Base-by-base conservation (phyloP, 2,888 invertebrate genomes). In the Shargacucullia verbasci region DNA sequence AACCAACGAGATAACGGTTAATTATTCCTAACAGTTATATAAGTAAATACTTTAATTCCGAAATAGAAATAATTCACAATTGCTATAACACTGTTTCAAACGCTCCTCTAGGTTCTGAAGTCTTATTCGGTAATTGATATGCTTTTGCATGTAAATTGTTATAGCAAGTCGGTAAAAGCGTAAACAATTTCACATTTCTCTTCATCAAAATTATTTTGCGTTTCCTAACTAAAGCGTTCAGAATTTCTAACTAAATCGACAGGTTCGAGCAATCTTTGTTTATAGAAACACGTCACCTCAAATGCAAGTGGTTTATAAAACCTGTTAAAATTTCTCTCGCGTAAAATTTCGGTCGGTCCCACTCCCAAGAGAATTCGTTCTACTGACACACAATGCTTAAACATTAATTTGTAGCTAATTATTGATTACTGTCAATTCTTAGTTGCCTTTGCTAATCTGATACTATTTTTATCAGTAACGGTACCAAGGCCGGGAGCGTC, bases 401-500 rank as follows among this genome's bases (percentile, higher is more conserved):
- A 34, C 5, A 13, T 48, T 27, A 39, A 57, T 47, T 43, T 33
- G 14, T 46, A 41, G 47, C 38, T 20, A 33, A 47, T 61, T 33
- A 40, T 33, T 9, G 7, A 7, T 9, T 9, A 9, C 7, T 29
- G 2, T 29, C 7, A 29, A 29, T 29, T 4, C 29, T 6, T 29
- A 27, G 4, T 45, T 44, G 6, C 20, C 38, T 41, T 15, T 14
- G 5, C 5, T 46, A n/a, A 53, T 47, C 13, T 59, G 29, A 40
- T 53, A 47, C 44, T 46, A 37, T 70, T 47, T 50, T 66, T 70
- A 78, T 72, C 59, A 63, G 39, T 78, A 84, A 81, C 79, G 76
- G 80, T 82, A 83, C 59, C 68, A 80, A 80, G 74, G 79, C 66
- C 83, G 83, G 81, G 81, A 83, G 79, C 75, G 66, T 73, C 77